These are phyloP conservation scores for Clarias fuscus DNA, from an alignment of 2,797 vertebrate genomes.

Conservation along the genomic window DNA sequence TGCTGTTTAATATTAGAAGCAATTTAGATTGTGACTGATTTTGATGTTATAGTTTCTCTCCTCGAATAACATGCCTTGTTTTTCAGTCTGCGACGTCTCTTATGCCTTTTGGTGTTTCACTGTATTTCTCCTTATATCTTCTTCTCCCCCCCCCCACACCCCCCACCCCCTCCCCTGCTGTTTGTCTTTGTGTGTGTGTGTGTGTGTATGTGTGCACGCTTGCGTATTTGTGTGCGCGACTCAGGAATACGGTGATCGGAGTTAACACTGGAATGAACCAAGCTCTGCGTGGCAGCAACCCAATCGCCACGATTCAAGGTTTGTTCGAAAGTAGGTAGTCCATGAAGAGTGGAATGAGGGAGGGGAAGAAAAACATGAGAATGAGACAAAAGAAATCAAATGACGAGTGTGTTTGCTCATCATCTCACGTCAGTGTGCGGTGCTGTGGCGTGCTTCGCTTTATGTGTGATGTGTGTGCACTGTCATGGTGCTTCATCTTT, in stretches of 20 bases:
- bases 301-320: constrained; percentile 94
- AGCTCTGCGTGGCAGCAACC: constrained; percentile 91
- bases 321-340: constrained; percentile 68
- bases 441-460: constrained; percentile 36
- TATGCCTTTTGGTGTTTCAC: background rate
- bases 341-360: background rate
- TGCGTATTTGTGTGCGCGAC: constrained; percentile 27
- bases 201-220: constrained; percentile 27
- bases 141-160: background rate
- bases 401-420: background rate
- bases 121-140: constrained; percentile 6
- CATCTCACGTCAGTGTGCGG: constrained; percentile 38
- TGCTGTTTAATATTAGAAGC: background rate
- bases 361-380: background rate
- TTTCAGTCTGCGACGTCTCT: background rate
- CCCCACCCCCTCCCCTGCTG: background rate
- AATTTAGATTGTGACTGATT: background rate
- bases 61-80: background rate
- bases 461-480: constrained; percentile 54
- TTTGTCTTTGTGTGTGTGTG: constrained; percentile 17
- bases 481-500: constrained; percentile 18
- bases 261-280: constrained; percentile 92
- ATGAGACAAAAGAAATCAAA: background rate
- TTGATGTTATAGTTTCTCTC: background rate
- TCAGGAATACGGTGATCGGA: constrained; percentile 94